Evolutionary conservation across 2,113 vertebrate genomes (phyloP), one percentile per base, ranked within the genome.

Genomic region (Varanus komodoensis): DNA sequence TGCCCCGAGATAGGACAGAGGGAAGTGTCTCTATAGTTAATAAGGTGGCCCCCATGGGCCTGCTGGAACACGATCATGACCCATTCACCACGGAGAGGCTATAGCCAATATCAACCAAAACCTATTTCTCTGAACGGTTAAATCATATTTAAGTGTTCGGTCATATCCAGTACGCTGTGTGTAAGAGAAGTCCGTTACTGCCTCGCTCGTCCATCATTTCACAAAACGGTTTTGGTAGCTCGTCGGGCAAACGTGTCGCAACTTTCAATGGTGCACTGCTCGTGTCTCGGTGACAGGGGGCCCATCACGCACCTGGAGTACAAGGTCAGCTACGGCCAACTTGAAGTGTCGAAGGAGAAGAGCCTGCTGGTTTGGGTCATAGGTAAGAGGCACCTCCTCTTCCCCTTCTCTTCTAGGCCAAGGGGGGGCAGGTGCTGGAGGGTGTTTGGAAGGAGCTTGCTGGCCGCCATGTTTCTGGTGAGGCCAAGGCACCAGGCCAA

Each of bases 281-380:
- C n/a, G 38, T 86, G 38, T 93, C 44, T 89, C 93, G 14, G 71
- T 52, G 90, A 48, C 71, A 99, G 99, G 96, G 97, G 97, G 85
- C 98, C 98, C 57, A 97, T 99, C 88, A 93, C 97, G 75, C 96
- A 96, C 75, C 95, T 98, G 74, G 98, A 99, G 82, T 97, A 97
- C 93, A 99, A 98, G 96, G 97, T 98, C 95, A 99, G 96, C 96
- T 97, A 97, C 4, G 98, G 98, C 78, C 98, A 99, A 17, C 93
- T 99, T 78, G 99, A 99, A 69, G 96, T 98, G 79, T 98, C 96
- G 75, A 98, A 97, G 95, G 99, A 99, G 90, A 99, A 99, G 96
- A 98, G 97, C 94, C 96, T 98, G 12, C 91, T 99, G 89, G 93
- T 99, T 84, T 99, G 99, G 98, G 91, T 96, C 89, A 97, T 99